Base-by-base conservation (phyloP, 2,113 vertebrate species). In the Sciurus niger region DNA sequence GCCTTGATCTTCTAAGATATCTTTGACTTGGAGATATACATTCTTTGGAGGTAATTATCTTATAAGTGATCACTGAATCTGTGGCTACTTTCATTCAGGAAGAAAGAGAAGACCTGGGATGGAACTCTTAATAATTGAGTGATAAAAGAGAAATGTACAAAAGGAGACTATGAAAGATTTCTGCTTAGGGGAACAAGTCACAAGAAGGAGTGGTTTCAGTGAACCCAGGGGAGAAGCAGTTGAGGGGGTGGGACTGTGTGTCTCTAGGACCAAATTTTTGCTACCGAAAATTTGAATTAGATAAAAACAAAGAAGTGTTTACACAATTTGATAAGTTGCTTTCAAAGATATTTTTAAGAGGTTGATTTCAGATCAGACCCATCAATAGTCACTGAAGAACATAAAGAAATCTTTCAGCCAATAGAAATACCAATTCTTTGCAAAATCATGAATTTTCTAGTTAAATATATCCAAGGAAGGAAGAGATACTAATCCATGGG, bases 261-360 rank as follows among this genome's bases (percentile, higher is more conserved):
- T 74, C 34, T 87, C 34, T 43, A 68, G 8, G 55, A n/a, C 25
- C 68, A 63, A 73, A 68, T 2, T 40, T 40, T 40, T 48, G n/a
- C 74, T 85, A 88, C 10, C 20, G 65, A 70, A 90, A 73, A 30
- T 72, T 67, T 88, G 51, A 87, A 30, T 86, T 73, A 78, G 72
- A 70, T 90, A 82, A 83, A 40, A 63, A 43, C 77, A 32, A 17
- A 89, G 30, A 70, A n/a, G 17, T 53, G 11, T 32, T 74, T 53
- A 82, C 55, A 80, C 60, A 6, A 53, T 90, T 87, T 74, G n/a
- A 63, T 9, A 92, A 90, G 6, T 37, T 85, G 9, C 58, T 89
- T 68, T 93, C 48, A n/a, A 91, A 83, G 73, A 60, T 82, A 83
- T 46, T 82, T 89, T 95, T n/a, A 90, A 96, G 67, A 67, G 40